Evolutionary conservation across 1,140 invertebrate genomes (phyloP), one percentile per base, ranked within the genome.

Genomic region (Euglossa dilemma): DNA sequence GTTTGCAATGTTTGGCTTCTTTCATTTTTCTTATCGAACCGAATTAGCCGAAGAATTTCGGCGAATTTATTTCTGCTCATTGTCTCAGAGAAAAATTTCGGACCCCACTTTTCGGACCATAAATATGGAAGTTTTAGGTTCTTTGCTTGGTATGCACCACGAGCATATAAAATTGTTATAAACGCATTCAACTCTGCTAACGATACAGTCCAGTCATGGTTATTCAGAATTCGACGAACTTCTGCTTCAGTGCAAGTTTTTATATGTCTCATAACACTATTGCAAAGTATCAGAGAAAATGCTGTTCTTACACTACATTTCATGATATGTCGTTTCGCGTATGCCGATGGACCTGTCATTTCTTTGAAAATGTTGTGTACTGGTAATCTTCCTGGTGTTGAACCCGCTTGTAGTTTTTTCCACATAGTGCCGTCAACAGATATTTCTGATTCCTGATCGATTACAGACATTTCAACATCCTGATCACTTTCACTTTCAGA

Each of bases 311-410:
- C 74, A 63, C 50, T 59, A n/a, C n/a, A n/a, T n/a, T n/a, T n/a
- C n/a, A n/a, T n/a, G n/a, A n/a, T n/a, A n/a, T n/a, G n/a, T n/a
- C n/a, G n/a, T n/a, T n/a, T n/a, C n/a, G n/a, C n/a, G n/a, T n/a
- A n/a, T n/a, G 36, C 77, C 71, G 86, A 85, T 47, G 80, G 83
- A 14, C 84, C 86, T 50, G 57, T n/a, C 63, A 47, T 72, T 20
- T 87, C 69, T 73, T 80, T 90, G 79, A 90, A 88, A 80, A 87
- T 88, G 61, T 73, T 85, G 70, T 86, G 57, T 57, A 75, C n/a
- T 70, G 79, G 54, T 81, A 52, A 45, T 85, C 85, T 83, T 80
- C 80, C 83, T 64, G 64, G 45, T 28, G 20, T 77, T 57, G 52
- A 66, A 1, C 69, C 86, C 61, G 57, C 54, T 81, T 87, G 12